phyloP scores from a whole-genome alignment of 2,888 invertebrate species.

The Drosophila buzzatii region DNA sequence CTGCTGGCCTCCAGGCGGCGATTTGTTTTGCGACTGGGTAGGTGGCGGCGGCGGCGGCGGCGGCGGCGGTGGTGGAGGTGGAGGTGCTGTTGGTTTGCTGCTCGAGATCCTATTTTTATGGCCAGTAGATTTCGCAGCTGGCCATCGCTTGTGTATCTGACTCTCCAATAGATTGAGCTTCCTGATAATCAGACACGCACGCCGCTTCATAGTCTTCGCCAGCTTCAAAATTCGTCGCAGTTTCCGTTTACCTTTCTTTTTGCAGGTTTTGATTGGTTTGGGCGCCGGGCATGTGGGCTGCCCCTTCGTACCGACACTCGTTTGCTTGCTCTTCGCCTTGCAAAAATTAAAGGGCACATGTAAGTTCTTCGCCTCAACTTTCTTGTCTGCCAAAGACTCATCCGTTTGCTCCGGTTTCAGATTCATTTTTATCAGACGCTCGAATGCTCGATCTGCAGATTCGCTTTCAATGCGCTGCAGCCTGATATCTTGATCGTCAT shows the following conservation, averaged over 20 bases:
- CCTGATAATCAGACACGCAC: conserved; percentile 43
- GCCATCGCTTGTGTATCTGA: conserved; percentile 28
- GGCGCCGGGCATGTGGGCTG: neutral
- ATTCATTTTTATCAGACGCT: conserved; percentile 26
- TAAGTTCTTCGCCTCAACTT: neutral
- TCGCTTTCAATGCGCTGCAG: conserved; percentile 23
- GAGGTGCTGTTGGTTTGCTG: neutral
- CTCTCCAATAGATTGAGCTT: conserved; percentile 44
- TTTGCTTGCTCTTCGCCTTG: neutral
- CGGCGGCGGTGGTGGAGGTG: neutral
- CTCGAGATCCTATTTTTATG: neutral
- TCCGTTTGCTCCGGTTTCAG: neutral
- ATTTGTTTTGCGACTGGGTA: neutral
- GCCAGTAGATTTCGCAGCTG: conserved; percentile 1
- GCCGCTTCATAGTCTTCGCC: conserved; percentile 35
- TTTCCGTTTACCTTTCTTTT: neutral
- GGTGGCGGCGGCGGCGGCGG: neutral
- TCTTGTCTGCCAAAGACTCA: neutral
- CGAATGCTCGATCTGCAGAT: conserved; percentile 36
- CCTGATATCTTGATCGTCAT: neutral
- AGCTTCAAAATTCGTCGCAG: conserved; percentile 8
- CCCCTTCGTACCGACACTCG: neutral
- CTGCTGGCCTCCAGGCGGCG: neutral
- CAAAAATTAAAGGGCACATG: conserved; percentile 1
- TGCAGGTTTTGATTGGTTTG: neutral